phyloP scores from a whole-genome alignment of 2,113 vertebrate genomes.

The Carassius carassius region DNA sequence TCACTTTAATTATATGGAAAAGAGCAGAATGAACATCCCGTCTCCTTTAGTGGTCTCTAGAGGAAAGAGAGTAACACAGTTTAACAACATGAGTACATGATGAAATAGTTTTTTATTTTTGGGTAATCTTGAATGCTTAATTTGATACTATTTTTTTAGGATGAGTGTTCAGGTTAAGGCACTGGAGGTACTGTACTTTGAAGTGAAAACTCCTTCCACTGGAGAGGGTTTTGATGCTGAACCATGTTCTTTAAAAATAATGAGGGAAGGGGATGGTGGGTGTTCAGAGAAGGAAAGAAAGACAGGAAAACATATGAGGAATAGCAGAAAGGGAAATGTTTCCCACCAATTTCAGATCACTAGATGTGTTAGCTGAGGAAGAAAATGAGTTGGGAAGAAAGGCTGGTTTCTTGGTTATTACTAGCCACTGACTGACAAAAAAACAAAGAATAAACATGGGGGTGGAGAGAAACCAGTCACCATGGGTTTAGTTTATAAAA shows the following conservation, averaged over 20 bases:
- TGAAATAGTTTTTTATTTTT: background rate
- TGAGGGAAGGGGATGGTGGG: slow-evolving; percentile 53
- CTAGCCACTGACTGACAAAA: background rate
- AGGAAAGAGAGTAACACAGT: background rate
- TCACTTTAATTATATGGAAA: background rate
- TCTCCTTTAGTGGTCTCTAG: background rate
- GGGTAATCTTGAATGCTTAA: slow-evolving; percentile 64
- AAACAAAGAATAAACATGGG: background rate
- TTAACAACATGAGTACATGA: background rate
- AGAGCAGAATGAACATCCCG: background rate
- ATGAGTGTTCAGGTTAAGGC: slow-evolving; percentile 53
- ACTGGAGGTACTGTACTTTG: slow-evolving; percentile 58
- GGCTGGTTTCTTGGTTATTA: slow-evolving; percentile 18
- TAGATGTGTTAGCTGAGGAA: slow-evolving; percentile 15
- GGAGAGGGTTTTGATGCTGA: slow-evolving; percentile 68
- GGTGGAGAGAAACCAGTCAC: background rate
- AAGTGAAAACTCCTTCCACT: slow-evolving; percentile 57
- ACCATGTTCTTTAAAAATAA: slow-evolving; percentile 67
- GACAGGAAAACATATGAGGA: background rate
- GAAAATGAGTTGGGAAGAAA: slow-evolving; percentile 35
- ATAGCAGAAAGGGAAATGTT: background rate
- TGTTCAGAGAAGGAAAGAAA: background rate
- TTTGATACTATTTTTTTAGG: slow-evolving; percentile 67
- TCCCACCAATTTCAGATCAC: slow-evolving; percentile 41
- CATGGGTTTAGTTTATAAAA: background rate